phyloP scores from a whole-genome alignment of 2,797 vertebrate genomes.

The Enteromius anoplus region DNA sequence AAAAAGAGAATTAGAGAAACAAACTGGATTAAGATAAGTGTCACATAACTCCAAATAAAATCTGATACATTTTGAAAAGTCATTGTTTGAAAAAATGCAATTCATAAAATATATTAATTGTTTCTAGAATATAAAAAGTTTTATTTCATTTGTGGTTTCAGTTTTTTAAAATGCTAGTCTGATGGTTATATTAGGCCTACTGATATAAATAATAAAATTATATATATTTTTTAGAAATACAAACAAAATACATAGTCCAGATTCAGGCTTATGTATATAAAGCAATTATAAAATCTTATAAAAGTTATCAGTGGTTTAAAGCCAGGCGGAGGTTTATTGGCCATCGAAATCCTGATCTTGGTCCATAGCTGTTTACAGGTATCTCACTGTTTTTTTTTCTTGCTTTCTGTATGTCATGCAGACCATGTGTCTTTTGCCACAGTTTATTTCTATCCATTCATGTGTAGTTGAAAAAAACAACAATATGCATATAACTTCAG shows the following conservation, averaged over 20 bases:
- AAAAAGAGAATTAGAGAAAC: background rate
- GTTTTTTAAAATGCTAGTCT: background rate
- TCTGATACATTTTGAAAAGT: background rate
- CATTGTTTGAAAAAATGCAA: background rate
- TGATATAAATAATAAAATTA: background rate
- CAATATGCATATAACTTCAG: constrained; percentile 2
- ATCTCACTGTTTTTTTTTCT: constrained; percentile 37
- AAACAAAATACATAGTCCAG: constrained; percentile 1
- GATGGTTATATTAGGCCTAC: background rate
- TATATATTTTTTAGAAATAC: background rate
- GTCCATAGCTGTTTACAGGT: constrained; percentile 40
- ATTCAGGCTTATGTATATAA: constrained; percentile 10
- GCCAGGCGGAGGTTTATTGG: constrained; percentile 42
- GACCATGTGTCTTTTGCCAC: constrained; percentile 50
- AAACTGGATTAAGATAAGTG: background rate
- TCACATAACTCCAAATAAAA: background rate
- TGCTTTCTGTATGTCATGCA: constrained; percentile 37
- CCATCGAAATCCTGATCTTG: constrained; percentile 53
- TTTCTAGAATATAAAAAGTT: background rate
- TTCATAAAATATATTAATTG: background rate
- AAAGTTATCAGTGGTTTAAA: constrained; percentile 54
- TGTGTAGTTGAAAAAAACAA: constrained; percentile 60
- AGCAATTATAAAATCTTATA: constrained; percentile 15
- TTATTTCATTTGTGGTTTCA: background rate
- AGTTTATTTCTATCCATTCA: constrained; percentile 59